A percentile compares a stretch with the other conserved stretches of the same genome.
Conservation (phyloP, 2,113 vertebrate genomes). For the Lagopus muta region DNA sequence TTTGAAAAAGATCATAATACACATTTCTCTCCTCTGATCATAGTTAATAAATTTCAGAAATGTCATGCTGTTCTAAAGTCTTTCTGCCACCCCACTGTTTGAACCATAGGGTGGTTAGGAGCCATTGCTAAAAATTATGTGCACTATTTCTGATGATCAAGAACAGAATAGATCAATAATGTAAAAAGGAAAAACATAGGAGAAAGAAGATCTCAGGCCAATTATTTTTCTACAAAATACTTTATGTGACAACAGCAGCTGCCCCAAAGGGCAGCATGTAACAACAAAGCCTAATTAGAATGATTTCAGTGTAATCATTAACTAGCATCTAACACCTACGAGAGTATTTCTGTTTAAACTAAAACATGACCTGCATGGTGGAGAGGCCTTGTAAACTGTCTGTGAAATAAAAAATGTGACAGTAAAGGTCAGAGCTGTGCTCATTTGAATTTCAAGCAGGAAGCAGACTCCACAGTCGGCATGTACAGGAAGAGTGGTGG, state of each 20-base stretch:
- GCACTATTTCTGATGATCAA: constrained; percentile 52
- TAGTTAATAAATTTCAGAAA: neutral
- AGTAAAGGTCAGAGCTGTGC: constrained; percentile 82
- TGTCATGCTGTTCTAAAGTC: neutral
- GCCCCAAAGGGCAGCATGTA: constrained; percentile 81
- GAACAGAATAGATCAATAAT: constrained; percentile 70
- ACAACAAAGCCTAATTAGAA: constrained; percentile 86
- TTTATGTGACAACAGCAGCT: constrained; percentile 81
- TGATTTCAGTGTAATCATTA: constrained; percentile 87
- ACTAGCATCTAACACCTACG: constrained; percentile 83
- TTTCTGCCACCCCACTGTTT: neutral
- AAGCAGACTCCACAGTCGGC: constrained; percentile 43
- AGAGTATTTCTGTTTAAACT: constrained; percentile 86
- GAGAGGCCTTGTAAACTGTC: constrained; percentile 86
- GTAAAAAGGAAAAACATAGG: neutral
- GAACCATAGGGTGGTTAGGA: neutral
- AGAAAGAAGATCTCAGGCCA: constrained; percentile 75
- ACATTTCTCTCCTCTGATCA: neutral
- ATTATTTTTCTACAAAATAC: constrained; percentile 85
- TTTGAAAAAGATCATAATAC: neutral
- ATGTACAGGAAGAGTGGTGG: constrained; percentile 27
- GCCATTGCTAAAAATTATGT: neutral
- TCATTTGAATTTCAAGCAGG: constrained; percentile 86
- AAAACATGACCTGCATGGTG: constrained; percentile 86
- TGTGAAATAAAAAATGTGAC: constrained; percentile 83